Evolutionary conservation across 2,797 vertebrate species (phyloP).

Genomic region (Mionectes olivaceus): DNA sequence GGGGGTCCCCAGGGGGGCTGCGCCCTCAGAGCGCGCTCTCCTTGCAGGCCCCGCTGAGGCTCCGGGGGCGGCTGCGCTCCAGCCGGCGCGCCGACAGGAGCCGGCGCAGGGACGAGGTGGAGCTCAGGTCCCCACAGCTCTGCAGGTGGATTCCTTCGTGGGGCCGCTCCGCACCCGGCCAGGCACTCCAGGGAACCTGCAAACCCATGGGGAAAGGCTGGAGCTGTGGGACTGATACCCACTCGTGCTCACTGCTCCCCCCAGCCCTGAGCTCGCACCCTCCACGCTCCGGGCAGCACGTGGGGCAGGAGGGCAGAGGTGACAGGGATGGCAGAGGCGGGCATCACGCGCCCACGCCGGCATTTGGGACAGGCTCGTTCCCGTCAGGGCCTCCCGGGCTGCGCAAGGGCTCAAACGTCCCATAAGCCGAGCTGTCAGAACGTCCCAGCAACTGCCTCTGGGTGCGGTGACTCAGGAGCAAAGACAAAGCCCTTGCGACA

Average conservation of each 20-base stretch:
- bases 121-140: conserved; percentile 95
- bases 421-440: rapidly evolving
- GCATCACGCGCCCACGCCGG: rapidly evolving
- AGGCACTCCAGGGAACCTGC: conserved; percentile 57
- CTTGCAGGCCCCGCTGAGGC: conserved; percentile 86
- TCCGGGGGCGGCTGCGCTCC: conserved; percentile 80
- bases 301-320: conserved; percentile 51
- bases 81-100: conserved; percentile 78
- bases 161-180: conserved; percentile 23
- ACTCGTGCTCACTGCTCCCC: not conserved
- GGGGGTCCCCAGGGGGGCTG: not conserved
- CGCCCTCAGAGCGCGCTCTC: conserved; percentile 86
- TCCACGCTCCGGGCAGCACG: not conserved
- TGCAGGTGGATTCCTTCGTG: conserved; percentile 90
- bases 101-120: conserved; percentile 87
- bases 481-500: not conserved
- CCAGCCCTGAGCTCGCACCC: not conserved
- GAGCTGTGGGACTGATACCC: rapidly evolving
- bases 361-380: not conserved
- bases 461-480: not conserved
- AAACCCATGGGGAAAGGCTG: not conserved
- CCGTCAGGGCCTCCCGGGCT: not conserved
- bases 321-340: not conserved
- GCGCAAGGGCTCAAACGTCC: not conserved
- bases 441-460: not conserved